phyloP scores from a whole-genome alignment of 2,113 vertebrate species.

The Bubo scandiacus region DNA sequence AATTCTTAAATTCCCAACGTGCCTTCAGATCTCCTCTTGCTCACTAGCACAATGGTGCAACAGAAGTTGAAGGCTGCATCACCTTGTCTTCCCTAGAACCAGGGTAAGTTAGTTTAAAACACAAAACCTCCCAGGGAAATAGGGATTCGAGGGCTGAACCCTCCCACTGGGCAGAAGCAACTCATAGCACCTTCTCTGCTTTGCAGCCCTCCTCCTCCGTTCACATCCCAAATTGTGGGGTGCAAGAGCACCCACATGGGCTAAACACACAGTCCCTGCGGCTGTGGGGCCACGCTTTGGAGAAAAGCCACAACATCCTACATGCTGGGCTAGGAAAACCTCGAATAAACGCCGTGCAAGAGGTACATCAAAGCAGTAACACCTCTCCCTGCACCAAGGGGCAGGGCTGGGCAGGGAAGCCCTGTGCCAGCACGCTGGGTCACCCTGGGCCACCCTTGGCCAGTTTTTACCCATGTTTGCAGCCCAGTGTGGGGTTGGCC shows the following conservation, averaged over 20 bases:
- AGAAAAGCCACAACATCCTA: neutral
- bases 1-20: neutral
- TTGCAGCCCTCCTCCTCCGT: neutral
- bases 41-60: neutral
- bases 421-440: neutral
- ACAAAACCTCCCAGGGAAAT: neutral
- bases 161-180: neutral
- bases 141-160: neutral
- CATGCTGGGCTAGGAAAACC: neutral
- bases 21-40: neutral
- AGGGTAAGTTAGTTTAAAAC: neutral
- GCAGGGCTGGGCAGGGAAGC: neutral
- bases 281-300: neutral
- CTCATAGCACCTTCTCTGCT: neutral
- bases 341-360: neutral
- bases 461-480: neutral
- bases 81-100: neutral
- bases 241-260: neutral
- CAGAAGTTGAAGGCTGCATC: neutral
- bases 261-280: accelerated
- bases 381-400: neutral
- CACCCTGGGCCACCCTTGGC: neutral
- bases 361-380: neutral
- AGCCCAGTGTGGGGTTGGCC: neutral
- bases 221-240: neutral